These are phyloP conservation scores for Poeciliopsis presidionis DNA, from an alignment of 2,797 vertebrate genomes.

Conservation along the genomic window DNA sequence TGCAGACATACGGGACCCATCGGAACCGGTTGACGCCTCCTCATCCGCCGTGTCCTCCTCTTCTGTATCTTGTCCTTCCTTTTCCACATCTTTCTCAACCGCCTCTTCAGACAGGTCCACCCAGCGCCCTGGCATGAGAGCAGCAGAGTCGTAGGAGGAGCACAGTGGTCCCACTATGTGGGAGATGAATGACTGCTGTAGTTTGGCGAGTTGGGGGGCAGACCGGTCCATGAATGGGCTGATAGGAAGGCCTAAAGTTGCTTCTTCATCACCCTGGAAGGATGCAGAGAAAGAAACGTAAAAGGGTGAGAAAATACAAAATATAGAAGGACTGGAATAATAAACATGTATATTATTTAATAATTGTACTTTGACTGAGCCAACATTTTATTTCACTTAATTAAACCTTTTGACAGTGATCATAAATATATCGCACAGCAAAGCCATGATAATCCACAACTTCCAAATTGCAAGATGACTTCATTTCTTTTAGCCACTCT, in stretches of 20 bases:
- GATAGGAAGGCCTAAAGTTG: conserved; percentile 93
- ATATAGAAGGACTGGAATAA: not conserved
- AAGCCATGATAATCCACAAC: not conserved
- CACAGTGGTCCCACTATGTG: conserved; percentile 98
- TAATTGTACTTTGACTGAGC: not conserved
- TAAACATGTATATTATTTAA: not conserved
- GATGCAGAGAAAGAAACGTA: not conserved
- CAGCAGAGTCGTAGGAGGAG: conserved; percentile 92
- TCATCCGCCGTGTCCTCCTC: conserved; percentile 70
- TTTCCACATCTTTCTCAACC: conserved; percentile 68
- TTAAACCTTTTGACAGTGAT: not conserved
- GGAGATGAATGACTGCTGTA: conserved; percentile 98
- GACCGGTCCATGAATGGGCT: conserved; percentile 99
- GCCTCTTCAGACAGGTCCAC: conserved; percentile 79
- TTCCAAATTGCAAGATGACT: not conserved
- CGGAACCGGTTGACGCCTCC: conserved; percentile 84
- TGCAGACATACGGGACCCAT: conserved; percentile 77
- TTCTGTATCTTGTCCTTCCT: conserved; percentile 62
- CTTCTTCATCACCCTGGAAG: conserved; percentile 94
- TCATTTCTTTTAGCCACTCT: not conserved
- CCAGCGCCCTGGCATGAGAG: conserved; percentile 96
- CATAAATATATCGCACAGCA: not conserved
- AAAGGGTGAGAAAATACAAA: not conserved
- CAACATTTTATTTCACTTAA: not conserved
- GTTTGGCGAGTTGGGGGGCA: conserved; percentile 93